phyloP scores from a whole-genome alignment of 2,888 invertebrate genomes.

The Lycophotia porphyrea region DNA sequence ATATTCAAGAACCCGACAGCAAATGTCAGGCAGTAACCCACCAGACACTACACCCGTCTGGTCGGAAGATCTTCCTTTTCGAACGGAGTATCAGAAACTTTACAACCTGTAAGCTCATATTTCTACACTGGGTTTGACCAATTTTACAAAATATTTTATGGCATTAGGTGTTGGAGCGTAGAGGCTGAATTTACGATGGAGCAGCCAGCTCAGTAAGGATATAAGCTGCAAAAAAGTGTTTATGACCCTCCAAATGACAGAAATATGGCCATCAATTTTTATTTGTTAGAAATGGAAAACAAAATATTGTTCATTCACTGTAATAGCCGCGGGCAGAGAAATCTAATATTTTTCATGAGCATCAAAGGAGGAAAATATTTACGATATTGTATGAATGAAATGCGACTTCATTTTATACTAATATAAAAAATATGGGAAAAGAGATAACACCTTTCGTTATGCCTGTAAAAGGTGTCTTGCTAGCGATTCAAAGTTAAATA shows the following conservation, averaged over 20 bases:
- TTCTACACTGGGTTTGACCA: slow-evolving; percentile 66
- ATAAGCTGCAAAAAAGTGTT: slow-evolving; percentile 77
- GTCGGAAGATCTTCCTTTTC: neutral
- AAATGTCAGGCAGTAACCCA: neutral
- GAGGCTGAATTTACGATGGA: slow-evolving; percentile 75
- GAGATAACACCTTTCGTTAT: slow-evolving; percentile 25
- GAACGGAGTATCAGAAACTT: neutral
- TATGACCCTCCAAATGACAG: slow-evolving; percentile 71
- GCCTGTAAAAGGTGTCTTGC: slow-evolving; percentile 6
- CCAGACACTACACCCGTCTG: neutral
- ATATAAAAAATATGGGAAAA: slow-evolving; percentile 15
- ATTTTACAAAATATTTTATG: slow-evolving; percentile 78
- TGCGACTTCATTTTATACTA: neutral
- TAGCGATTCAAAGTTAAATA: slow-evolving; percentile 13
- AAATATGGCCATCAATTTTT: slow-evolving; percentile 36
- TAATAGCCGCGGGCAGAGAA: slow-evolving; percentile 18
- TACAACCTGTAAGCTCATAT: neutral
- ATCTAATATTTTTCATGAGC: slow-evolving; percentile 11
- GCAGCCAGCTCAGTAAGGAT: slow-evolving; percentile 71
- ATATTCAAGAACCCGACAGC: neutral
- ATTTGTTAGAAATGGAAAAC: slow-evolving; percentile 7
- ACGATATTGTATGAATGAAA: slow-evolving; percentile 6
- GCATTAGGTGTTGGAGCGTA: slow-evolving; percentile 70
- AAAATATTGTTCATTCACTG: slow-evolving; percentile 11
- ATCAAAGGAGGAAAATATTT: slow-evolving; percentile 20